Evolutionary conservation across 2,113 vertebrate genomes (phyloP).

Genomic region (Gopherus flavomarginatus): DNA sequence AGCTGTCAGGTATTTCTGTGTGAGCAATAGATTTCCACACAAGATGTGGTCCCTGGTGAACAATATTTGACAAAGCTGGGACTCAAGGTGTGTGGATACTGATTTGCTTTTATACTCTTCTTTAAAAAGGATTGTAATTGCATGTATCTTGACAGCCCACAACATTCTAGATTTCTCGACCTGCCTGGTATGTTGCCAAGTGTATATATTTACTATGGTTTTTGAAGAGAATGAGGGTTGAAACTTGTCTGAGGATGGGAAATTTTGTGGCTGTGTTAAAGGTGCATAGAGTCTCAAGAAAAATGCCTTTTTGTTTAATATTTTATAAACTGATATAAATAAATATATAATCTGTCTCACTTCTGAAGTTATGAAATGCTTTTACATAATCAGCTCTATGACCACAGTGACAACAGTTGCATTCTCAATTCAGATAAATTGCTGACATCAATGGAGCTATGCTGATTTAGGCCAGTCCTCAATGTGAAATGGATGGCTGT

Average conservation of each 20-base stretch:
- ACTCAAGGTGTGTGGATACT: background rate
- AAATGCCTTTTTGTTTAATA: background rate
- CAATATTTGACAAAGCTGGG: background rate
- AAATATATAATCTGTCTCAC: background rate
- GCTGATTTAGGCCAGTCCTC: background rate
- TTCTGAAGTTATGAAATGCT: background rate
- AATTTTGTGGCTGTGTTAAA: background rate
- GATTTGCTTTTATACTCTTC: background rate
- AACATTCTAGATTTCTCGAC: background rate
- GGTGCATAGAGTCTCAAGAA: background rate
- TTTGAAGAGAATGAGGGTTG: accelerated
- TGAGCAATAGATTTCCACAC: accelerated
- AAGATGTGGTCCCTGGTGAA: background rate
- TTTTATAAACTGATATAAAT: background rate
- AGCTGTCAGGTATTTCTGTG: accelerated
- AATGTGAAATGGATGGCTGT: background rate
- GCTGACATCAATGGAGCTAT: accelerated
- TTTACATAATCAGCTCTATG: background rate
- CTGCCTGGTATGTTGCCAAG: background rate
- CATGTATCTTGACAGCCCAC: background rate
- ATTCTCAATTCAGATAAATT: accelerated
- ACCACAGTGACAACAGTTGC: background rate
- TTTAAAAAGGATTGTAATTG: background rate
- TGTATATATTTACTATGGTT: background rate
- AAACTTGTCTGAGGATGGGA: background rate